These are phyloP conservation scores for Actias luna DNA, from an alignment of 2,888 invertebrate species.

Conservation along the genomic window DNA sequence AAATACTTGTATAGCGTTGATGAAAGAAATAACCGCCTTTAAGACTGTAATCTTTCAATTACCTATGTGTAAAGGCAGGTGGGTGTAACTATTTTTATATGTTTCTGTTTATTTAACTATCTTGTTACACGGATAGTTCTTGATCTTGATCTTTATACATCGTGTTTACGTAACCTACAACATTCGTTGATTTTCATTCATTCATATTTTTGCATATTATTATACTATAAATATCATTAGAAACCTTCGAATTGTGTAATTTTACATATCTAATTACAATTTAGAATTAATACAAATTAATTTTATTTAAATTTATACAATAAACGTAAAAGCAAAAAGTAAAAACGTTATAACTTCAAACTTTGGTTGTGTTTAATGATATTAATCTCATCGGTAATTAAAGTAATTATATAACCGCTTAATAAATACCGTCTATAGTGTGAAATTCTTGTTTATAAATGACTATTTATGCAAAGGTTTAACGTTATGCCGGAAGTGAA, in stretches of 20 bases:
- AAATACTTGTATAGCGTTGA: background rate
- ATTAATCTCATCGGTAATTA: too few relatives aligned
- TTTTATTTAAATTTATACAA: background rate
- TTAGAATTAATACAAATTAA: background rate
- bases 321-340: too few relatives aligned
- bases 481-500: too few relatives aligned
- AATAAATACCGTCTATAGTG: background rate
- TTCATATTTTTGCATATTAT: background rate
- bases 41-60: constrained; percentile 1
- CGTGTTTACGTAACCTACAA: constrained; percentile 19
- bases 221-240: background rate
- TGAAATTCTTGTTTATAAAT: background rate
- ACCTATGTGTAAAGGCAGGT: background rate
- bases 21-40: background rate
- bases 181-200: background rate
- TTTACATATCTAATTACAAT: background rate
- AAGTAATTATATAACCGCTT: background rate
- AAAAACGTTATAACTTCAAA: background rate
- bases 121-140: constrained; percentile 29
- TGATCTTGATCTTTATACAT: constrained; percentile 34
- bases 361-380: background rate
- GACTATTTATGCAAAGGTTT: background rate
- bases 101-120: constrained; percentile 27
- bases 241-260: background rate
- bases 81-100: constrained; percentile 19